Evolutionary conservation across 2,888 invertebrate genomes (phyloP), one percentile per base, ranked within the genome.

Genomic region (Hirtodrosophila duncani): DNA sequence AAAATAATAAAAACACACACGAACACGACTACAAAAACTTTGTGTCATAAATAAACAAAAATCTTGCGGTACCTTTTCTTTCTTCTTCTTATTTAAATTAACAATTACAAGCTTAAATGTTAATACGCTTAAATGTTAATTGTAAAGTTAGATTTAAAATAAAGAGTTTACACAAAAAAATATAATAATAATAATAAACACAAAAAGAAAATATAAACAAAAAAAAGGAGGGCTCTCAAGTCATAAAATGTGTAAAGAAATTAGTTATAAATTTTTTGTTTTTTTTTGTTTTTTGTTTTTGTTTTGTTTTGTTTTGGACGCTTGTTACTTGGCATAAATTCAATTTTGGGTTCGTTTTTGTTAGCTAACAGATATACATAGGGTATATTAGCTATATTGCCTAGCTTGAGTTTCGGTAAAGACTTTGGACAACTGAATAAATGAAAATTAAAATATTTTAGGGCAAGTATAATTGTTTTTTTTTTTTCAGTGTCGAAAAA

Each of bases 61-160:
- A 43, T 13, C 24, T n/a, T 33, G 41, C 20, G 18, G 26, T 13
- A 21, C 23, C 41, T 9, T 14, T 37, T 44, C 20, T 23, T 53
- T 30, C 38, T 24, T 10, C 42, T 39, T 49, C 42, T 11, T 23
- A 13, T 39, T 33, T 43, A 63, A 57, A 53, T 61, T 63, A 77
- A 65, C 65, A 70, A 66, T 56, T 71, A 71, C 36, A 63, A 72
- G 77, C 74, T 74, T 74, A 77, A 59, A 72, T 77, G 74, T 79
- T 74, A 79, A 74, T 71, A 42, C 36, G 77, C 74, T 79, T 75
- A 79, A 75, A 65, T 49, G 58, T 70, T 62, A 79, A 50, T 33
- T 60, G 16, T 77, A 77, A 68, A 77, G 80, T 79, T 72, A 75
- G 67, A 63, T 59, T 58, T 56, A 30, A 56, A 63, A 57, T 44